Percentiles rank a stretch among this genome's conserved stretches.
These are phyloP conservation scores for Hetaerina titia DNA, from an alignment of 2,888 invertebrate genomes.

Conservation along the genomic window DNA sequence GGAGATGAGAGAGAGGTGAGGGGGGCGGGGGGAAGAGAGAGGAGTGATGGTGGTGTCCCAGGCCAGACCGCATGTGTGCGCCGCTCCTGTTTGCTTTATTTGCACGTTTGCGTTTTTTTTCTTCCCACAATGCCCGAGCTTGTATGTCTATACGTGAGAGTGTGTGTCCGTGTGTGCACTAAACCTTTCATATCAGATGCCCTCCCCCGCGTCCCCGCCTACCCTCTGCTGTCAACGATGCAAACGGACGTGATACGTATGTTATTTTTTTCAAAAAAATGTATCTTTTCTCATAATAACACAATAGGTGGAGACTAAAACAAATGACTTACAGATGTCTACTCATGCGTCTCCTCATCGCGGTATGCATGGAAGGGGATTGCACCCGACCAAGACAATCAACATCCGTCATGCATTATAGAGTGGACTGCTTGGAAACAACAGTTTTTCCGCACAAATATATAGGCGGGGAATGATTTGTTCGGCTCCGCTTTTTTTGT, in stretches of 20 bases:
- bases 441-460: slow-evolving; percentile 24
- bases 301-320: slow-evolving; percentile 9
- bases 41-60: too few relatives aligned
- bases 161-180: neutral
- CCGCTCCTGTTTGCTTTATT: neutral
- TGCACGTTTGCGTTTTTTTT: slow-evolving; percentile 1
- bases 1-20: too few relatives aligned
- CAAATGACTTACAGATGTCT: slow-evolving; percentile 14
- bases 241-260: neutral
- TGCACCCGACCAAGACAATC: slow-evolving; percentile 10
- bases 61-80: neutral
- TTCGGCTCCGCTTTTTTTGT: neutral
- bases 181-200: neutral
- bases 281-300: slow-evolving; percentile 19
- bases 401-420: slow-evolving; percentile 27
- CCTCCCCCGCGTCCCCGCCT: neutral
- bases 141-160: neutral
- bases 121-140: neutral
- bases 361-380: slow-evolving; percentile 27
- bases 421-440: neutral
- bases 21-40: too few relatives aligned
- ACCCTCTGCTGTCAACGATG: neutral
- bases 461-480: neutral
- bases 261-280: neutral
- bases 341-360: slow-evolving; percentile 7